Base-by-base conservation (phyloP, 2,113 vertebrate genomes). In the Cephalopholis sonnerati region DNA sequence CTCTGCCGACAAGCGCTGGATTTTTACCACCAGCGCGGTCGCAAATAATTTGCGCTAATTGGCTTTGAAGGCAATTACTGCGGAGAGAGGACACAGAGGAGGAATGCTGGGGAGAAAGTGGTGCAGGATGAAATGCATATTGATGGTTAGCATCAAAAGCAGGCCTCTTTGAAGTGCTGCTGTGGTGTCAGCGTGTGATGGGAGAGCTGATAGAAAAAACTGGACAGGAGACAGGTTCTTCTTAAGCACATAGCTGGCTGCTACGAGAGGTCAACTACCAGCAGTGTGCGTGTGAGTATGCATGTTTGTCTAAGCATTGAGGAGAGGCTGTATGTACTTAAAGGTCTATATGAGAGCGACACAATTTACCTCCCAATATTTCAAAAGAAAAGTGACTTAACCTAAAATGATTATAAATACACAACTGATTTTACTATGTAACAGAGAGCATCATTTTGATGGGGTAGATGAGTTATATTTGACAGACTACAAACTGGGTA, bases 41-140 rank as follows among this genome's bases (percentile, higher is more conserved):
- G 67, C 90, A 86, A 92, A 92, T 92, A 87, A 93, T 93, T 93
- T 94, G 87, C 62, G 63, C 87, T 93, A 93, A 95, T 92, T 92
- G 92, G 84, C 89, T 91, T 77, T 93, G 91, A 94, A 91, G 89
- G 93, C 89, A 92, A 92, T 95, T 95, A 94, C 68, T 55, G 75
- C 12, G 18, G 72, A 74, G 84, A 83, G 84, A 80, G 88, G 76
- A 87, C 63, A 86, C 81, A 83, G 85, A 79, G 80, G 79, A 89
- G 82, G 90, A 92, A 92, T 90, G 83, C 75, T 77, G 75, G n/a
- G 85, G 89, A 86, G 80, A 82, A 89, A 79, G 84, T 25, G 77
- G 86, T 82, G 86, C 87, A 79, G 88, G 87, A 92, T 77, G 76
- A 92, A 90, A 94, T 93, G 90, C 92, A 93, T 93, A 92, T 94